phyloP scores from a whole-genome alignment of 2,797 vertebrate genomes.

The Galagoides demidoff region DNA sequence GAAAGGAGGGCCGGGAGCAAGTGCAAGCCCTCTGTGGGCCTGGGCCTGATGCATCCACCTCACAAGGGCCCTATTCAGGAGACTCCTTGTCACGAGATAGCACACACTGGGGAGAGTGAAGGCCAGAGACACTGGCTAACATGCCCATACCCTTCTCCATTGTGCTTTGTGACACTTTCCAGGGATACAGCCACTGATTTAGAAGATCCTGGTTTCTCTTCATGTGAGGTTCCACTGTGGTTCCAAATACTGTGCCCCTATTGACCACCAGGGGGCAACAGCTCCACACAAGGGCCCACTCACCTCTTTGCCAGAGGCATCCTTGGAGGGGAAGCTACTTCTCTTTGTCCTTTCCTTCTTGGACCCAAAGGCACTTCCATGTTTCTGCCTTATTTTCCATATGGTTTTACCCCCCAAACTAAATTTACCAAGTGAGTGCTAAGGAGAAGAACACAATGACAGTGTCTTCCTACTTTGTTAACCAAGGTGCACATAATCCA shows the following conservation, averaged over 20 bases:
- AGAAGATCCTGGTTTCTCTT: neutral
- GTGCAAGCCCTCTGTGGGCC: neutral
- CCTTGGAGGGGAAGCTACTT: neutral
- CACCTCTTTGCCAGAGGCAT: neutral
- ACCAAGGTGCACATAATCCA: neutral
- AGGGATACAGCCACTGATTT: neutral
- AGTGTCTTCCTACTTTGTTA: neutral
- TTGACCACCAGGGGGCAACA: conserved; percentile 5
- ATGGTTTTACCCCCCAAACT: neutral
- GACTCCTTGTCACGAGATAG: neutral
- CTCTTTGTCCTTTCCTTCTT: neutral
- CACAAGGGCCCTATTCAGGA: neutral
- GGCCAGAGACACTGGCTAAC: neutral
- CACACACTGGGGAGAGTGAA: neutral
- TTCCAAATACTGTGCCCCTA: neutral
- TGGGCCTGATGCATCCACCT: neutral
- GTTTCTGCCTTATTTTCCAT: neutral
- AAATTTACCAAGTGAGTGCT: neutral
- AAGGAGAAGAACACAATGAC: too few species aligned
- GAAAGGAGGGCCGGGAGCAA: neutral
- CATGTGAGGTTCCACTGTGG: neutral
- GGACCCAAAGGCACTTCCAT: neutral
- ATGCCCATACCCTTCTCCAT: neutral
- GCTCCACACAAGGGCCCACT: neutral
- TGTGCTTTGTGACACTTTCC: neutral